Conservation (phyloP, 2,888 invertebrate species). For the Tetragonula carbonaria region DNA sequence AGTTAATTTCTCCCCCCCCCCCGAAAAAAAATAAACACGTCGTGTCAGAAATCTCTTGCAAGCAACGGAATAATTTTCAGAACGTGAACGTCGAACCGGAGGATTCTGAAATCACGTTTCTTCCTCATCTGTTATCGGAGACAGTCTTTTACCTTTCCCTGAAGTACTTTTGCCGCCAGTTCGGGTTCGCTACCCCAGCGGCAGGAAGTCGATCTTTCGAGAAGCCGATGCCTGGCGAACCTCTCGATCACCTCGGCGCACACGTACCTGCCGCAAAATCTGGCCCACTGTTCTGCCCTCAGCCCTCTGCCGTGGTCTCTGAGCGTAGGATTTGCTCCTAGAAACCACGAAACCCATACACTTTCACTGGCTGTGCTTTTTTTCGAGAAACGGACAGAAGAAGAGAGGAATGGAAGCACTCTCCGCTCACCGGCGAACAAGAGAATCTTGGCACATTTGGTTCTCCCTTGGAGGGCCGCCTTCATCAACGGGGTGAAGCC, state of each 20-base stretch:
- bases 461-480: constrained; percentile 90
- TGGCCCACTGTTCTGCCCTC: constrained; percentile 91
- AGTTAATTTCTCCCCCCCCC: no score
- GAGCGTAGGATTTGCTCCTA: constrained; percentile 89
- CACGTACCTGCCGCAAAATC: constrained; percentile 89
- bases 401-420: neutral
- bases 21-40: no score
- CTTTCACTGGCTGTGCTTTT: no score
- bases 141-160: constrained; percentile 83
- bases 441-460: constrained; percentile 89
- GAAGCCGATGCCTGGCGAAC: constrained; percentile 86
- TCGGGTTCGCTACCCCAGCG: constrained; percentile 88
- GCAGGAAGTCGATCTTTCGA: constrained; percentile 86
- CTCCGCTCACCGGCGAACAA: constrained; percentile 88
- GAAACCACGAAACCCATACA: neutral
- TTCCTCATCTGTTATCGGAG: neutral
- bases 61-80: no score
- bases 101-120: no score
- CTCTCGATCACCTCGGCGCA: constrained; percentile 90
- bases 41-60: no score
- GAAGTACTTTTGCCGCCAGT: constrained; percentile 85
- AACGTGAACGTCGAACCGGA: no score
- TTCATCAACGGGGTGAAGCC: constrained; percentile 91
- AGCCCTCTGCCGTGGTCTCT: constrained; percentile 89
- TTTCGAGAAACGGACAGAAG: neutral